Percentiles rank a stretch among this genome's conserved stretches.
Conservation (phyloP, 1,140 invertebrate genomes). For the Zeugodacus cucurbitae region DNA sequence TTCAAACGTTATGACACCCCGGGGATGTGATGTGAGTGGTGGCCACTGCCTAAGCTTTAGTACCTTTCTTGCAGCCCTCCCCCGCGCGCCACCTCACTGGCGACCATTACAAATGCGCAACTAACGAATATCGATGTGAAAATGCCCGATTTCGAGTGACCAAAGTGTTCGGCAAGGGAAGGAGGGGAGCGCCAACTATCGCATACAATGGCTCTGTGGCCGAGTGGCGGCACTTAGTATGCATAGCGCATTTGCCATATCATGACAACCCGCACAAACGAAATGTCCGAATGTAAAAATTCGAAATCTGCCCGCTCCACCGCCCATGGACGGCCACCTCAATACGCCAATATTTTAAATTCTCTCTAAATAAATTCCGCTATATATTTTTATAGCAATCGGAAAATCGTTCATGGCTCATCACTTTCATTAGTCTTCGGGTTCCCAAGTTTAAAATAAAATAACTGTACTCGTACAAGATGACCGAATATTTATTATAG, state of each 20-base stretch:
- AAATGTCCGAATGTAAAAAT: constrained; percentile 14
- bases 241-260: constrained; percentile 14
- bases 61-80: background rate
- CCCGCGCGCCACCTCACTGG: background rate
- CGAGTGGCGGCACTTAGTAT: constrained; percentile 32
- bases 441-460: constrained; percentile 38
- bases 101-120: background rate
- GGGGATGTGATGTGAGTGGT: constrained; percentile 42
- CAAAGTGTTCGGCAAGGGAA: background rate
- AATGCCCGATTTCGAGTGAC: constrained; percentile 12
- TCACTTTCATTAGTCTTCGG: constrained; percentile 28
- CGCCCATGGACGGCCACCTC: background rate
- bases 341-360: constrained; percentile 26
- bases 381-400: constrained; percentile 39
- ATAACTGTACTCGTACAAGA: constrained; percentile 16
- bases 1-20: constrained; percentile 46
- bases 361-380: constrained; percentile 38
- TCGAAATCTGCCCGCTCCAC: background rate
- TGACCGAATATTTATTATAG: constrained; percentile 18
- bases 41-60: background rate
- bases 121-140: constrained; percentile 28
- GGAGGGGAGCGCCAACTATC: background rate
- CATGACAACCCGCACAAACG: constrained; percentile 13
- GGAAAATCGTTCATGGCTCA: constrained; percentile 38
- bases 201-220: background rate